A percentile compares a stretch with the other conserved stretches of the same genome.
Conservation (phyloP, 2,113 vertebrate genomes). For the Ctenomys sociabilis region DNA sequence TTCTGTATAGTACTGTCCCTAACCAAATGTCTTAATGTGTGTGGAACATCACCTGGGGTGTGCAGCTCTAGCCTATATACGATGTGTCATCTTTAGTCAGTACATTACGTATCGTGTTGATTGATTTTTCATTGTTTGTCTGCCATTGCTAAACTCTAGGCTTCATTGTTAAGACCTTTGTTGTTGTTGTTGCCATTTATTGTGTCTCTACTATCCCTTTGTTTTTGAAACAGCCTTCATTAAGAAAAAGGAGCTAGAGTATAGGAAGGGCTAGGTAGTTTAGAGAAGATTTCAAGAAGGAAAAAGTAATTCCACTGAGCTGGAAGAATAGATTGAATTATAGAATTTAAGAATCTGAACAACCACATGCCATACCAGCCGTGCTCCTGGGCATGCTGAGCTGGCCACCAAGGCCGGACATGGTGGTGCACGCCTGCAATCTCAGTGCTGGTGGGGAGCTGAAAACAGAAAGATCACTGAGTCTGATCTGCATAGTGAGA, state of each 20-base stretch:
- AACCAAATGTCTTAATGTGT: background rate
- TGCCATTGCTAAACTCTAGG: background rate
- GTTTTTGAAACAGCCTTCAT: background rate
- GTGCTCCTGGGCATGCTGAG: no score
- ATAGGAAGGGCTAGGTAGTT: background rate
- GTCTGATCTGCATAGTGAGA: no score
- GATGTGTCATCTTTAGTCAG: background rate
- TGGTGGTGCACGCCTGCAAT: no score
- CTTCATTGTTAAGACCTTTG: background rate
- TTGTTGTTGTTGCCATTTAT: background rate
- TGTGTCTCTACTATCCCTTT: background rate
- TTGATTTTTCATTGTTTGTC: background rate
- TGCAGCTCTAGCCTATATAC: background rate
- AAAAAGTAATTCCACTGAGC: background rate
- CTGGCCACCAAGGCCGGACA: no score
- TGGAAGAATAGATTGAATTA: background rate
- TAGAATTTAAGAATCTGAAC: background rate
- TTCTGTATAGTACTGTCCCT: background rate
- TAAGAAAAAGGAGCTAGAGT: background rate
- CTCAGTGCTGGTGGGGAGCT: no score
- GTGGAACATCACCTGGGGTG: background rate
- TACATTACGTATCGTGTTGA: background rate
- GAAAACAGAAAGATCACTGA: no score
- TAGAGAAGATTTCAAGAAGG: background rate
- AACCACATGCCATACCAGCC: background rate